phyloP scores from a whole-genome alignment of 2,113 vertebrate species.

The Serilophus lunatus region DNA sequence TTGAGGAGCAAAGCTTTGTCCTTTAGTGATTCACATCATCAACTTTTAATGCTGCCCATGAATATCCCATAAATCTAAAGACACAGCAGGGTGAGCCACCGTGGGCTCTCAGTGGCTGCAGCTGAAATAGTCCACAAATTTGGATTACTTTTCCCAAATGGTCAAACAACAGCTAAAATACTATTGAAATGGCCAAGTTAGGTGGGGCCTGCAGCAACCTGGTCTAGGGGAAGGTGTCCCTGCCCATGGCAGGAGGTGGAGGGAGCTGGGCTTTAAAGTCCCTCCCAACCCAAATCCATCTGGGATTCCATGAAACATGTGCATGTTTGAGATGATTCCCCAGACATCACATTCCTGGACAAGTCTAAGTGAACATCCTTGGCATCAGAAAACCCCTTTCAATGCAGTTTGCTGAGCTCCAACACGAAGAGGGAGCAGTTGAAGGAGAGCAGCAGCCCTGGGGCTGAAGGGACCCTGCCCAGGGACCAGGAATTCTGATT shows the following conservation, averaged over 20 bases:
- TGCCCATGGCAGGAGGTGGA: not conserved
- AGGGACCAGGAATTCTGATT: not conserved
- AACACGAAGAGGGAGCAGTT: not conserved
- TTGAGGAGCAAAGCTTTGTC: not conserved
- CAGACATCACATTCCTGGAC: not conserved
- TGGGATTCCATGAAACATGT: not conserved
- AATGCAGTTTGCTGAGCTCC: not conserved
- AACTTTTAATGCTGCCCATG: not conserved
- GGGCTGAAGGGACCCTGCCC: no score
- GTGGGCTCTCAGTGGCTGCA: not conserved
- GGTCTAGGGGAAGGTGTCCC: no score
- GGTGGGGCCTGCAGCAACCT: not conserved
- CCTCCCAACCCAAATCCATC: not conserved
- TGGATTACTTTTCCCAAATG: not conserved
- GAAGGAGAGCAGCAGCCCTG: not conserved
- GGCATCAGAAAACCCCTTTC: not conserved
- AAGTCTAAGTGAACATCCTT: not conserved
- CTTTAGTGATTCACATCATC: not conserved
- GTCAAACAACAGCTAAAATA: not conserved
- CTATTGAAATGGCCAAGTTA: not conserved
- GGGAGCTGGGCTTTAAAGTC: not conserved
- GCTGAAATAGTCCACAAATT: not conserved
- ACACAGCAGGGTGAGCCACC: not conserved
- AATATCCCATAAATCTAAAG: not conserved
- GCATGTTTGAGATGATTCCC: no score